A percentile compares a stretch with the other conserved stretches of the same genome.
Evolutionary conservation across 2,888 invertebrate species (phyloP).

Genomic region (Ditylenchus weischeri): DNA sequence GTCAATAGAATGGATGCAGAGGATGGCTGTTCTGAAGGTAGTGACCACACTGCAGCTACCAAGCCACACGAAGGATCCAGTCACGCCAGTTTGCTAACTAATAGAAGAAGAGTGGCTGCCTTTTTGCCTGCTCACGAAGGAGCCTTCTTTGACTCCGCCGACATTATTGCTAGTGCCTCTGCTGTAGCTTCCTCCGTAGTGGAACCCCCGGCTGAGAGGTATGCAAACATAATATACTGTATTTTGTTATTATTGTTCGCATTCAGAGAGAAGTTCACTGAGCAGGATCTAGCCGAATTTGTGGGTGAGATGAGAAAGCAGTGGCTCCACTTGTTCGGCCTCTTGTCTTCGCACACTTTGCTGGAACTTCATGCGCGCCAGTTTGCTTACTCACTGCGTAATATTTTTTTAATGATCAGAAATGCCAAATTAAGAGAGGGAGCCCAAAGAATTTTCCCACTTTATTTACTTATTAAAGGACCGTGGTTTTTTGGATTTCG

Average conservation of each 20-base stretch:
- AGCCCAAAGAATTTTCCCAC: too few species aligned
- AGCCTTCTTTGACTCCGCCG: constrained; percentile 20
- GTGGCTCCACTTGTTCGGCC: too few species aligned
- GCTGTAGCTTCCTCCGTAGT: constrained; percentile 24
- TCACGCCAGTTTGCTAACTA: background rate
- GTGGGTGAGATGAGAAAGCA: too few species aligned
- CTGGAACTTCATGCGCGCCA: constrained; percentile 39
- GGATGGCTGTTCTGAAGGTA: background rate
- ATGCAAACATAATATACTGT: background rate
- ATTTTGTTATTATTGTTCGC: too few species aligned
- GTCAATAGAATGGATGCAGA: background rate
- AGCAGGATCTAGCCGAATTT: too few species aligned
- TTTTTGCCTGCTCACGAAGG: constrained; percentile 27
- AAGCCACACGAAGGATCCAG: background rate
- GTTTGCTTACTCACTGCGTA: constrained; percentile 39
- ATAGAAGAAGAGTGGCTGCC: constrained; percentile 16
- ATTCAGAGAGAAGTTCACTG: too few species aligned
- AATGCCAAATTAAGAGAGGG: too few species aligned
- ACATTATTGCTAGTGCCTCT: constrained; percentile 15
- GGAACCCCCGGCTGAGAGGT: constrained; percentile 11
- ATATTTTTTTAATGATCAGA: constrained; percentile 2
- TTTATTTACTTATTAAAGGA: too few species aligned
- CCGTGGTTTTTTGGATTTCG: too few species aligned
- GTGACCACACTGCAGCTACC: background rate
- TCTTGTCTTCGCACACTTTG: constrained; percentile 9